These are phyloP conservation scores for Tupiocoris notatus DNA, from an alignment of 2,888 invertebrate genomes.

Conservation along the genomic window DNA sequence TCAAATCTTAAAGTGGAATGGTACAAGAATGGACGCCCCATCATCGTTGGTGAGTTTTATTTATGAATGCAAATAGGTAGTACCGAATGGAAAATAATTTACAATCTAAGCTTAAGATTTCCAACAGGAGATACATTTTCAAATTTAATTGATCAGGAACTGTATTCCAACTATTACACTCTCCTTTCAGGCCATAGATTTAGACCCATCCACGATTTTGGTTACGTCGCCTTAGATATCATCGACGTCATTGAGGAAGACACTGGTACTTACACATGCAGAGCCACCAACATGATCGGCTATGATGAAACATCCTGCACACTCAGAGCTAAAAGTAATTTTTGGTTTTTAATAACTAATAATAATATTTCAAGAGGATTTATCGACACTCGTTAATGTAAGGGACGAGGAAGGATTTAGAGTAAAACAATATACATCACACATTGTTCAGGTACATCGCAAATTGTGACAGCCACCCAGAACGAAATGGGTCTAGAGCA, in stretches of 20 bases:
- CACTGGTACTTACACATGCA: slow-evolving; percentile 88
- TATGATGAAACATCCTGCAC: slow-evolving; percentile 79
- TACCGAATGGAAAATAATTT: neutral
- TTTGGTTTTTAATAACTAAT: no score
- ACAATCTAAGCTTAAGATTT: neutral
- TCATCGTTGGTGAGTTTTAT: slow-evolving; percentile 69
- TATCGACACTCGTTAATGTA: neutral
- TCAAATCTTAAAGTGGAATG: slow-evolving; percentile 95
- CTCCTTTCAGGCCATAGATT: slow-evolving; percentile 83
- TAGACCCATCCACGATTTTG: slow-evolving; percentile 96
- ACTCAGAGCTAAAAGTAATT: slow-evolving; percentile 68
- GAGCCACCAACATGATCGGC: slow-evolving; percentile 87
- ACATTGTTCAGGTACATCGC: slow-evolving; percentile 63
- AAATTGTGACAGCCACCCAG: slow-evolving; percentile 80
- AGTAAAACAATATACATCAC: neutral
- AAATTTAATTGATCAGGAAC: no score
- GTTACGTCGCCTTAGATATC: slow-evolving; percentile 95
- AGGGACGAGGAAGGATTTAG: neutral
- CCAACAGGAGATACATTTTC: neutral
- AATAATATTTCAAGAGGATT: neutral
- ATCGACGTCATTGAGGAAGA: slow-evolving; percentile 95
- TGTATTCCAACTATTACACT: no score
- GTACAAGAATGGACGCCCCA: slow-evolving; percentile 91
- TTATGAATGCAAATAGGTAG: neutral
- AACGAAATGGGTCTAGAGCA: slow-evolving; percentile 86